phyloP scores from a whole-genome alignment of 2,797 vertebrate species.

The Acanthopagrus latus region DNA sequence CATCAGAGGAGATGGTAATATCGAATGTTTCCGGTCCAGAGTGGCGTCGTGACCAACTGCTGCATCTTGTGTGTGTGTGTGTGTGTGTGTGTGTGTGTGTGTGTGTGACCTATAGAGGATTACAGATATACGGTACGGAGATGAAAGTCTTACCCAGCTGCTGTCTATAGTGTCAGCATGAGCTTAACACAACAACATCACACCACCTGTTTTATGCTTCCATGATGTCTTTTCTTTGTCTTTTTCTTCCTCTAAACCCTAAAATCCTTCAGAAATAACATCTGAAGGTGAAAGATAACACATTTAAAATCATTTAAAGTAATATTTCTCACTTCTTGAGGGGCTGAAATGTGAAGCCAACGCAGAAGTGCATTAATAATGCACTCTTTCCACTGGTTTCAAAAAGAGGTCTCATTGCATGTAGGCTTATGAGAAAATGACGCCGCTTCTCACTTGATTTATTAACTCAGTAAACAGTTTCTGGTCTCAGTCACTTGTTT shows the following conservation, averaged over 20 bases:
- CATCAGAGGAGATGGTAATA: neutral
- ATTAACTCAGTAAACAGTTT: too few relatives aligned
- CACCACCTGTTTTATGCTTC: conserved; percentile 13
- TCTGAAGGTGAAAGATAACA: neutral
- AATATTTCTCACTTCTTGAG: too few relatives aligned
- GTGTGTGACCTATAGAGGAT: conserved; percentile 18
- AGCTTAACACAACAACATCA: conserved; percentile 7
- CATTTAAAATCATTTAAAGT: too few relatives aligned
- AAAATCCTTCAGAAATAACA: neutral
- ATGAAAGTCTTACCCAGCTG: conserved; percentile 21
- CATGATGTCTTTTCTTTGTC: neutral
- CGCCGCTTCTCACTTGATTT: too few relatives aligned
- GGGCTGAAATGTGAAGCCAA: too few relatives aligned
- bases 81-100: neutral
- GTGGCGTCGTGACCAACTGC: conserved; percentile 13
- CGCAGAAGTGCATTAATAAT: too few relatives aligned
- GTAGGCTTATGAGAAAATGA: too few relatives aligned
- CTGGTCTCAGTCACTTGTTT: too few relatives aligned
- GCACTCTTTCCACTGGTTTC: too few relatives aligned
- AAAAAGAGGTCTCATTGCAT: too few relatives aligned
- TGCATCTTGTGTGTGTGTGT: conserved; percentile 7
- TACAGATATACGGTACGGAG: neutral
- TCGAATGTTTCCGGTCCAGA: neutral
- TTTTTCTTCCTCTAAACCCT: neutral
- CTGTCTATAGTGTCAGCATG: conserved; percentile 13